Evolutionary conservation across 1,140 invertebrate genomes (phyloP).

Genomic region (Achroia grisella): DNA sequence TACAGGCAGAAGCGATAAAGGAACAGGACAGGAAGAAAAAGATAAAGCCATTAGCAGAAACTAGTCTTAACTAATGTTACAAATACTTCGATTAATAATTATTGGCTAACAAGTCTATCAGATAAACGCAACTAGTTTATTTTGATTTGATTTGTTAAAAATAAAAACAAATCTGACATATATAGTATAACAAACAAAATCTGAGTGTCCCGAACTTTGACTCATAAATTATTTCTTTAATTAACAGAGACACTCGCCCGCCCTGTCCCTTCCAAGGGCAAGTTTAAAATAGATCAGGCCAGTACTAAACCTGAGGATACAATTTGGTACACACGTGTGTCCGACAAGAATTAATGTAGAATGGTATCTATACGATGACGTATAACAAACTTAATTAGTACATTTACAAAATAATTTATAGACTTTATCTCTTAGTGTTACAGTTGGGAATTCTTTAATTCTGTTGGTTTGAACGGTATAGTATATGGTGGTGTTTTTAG

Average conservation of each 20-base stretch:
- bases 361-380: not conserved
- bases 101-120: no score
- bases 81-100: no score
- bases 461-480: not conserved
- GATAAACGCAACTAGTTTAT: no score
- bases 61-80: not conserved
- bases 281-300: conserved; percentile 15
- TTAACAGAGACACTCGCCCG: conserved; percentile 10
- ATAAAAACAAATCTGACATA: no score
- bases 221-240: conserved; percentile 23
- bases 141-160: no score
- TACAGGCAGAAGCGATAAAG: no score
- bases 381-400: not conserved
- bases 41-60: not conserved
- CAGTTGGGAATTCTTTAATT: not conserved
- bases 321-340: conserved; percentile 20
- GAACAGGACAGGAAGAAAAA: no score
- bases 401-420: not conserved
- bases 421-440: not conserved
- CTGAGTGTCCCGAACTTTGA: not conserved
- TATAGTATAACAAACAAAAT: no score
- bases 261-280: conserved; percentile 1
- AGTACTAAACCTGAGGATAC: conserved; percentile 16
- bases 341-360: conserved; percentile 9
- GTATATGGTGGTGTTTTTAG: not conserved